Base-by-base conservation (phyloP, 2,888 invertebrate genomes). In the Sialis fuliginosa region DNA sequence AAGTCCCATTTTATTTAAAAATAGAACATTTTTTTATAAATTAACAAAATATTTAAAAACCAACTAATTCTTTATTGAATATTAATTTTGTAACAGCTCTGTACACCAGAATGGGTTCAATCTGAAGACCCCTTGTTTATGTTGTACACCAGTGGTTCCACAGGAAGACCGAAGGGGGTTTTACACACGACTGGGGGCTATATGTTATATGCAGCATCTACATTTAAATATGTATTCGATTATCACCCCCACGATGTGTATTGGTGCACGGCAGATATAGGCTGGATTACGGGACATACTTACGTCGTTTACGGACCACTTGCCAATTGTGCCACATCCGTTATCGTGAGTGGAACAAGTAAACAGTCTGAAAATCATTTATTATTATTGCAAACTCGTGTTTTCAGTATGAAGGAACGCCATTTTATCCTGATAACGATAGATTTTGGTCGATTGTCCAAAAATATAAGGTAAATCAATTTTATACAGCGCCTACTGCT, bases 401-500 rank as follows among this genome's bases (percentile, higher is more conserved):
- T 49, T 61, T 67, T 13, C 63, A 91, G 89, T 92, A 91, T 63
- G 97, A 98, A 69, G 98, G 98, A 6, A 88, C 91, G 1, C 98
- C 98, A 0, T 93, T 93, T 62, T 87, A 86, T 63, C 98, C 98
- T 2, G 79, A 81, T 51, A 86, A 92, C 57, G 87, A 90, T 58
- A 79, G 97, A 47, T 93, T 88, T 65, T 99, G 98, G 98, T 70
- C 76, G 6, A 73, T 97, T 6, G 74, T 93, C 50, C 86, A 91
- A 57, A 95, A 96, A 62, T 96, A 96, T 66, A 84, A 84, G 66
- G 90, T 97, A 22, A 83, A 77, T 43, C 95, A 95, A 67, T 93
- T 98, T 66, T 98, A 98, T 69, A 98, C 97, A 0, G 96, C 98
- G 0, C 98, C 98, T 0, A 98, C 98, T 4, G 97, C 96, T 10